Evolutionary conservation across 92 coral and sea anemone genomes (phyloP), one percentile per base, ranked within the genome.

Genomic region (Actinostola sp.): DNA sequence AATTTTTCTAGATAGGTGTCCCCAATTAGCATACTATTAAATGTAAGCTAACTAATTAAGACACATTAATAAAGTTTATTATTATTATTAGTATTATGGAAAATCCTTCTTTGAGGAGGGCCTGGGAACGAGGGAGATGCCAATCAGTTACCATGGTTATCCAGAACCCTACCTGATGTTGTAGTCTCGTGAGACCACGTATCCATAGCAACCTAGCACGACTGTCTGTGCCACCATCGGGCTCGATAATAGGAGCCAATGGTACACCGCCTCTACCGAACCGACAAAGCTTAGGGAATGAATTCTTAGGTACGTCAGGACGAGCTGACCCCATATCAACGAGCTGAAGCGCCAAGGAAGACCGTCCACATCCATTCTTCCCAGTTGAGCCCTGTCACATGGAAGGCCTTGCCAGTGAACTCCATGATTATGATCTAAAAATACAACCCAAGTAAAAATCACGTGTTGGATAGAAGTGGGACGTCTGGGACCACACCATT

Each of bases 321-420:
- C 97, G 54, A 95, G 85, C 72, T 95, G 99, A 27, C 99, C 99
- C 92, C 97, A 86, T 25, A 95, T 3, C 81, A 95, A 63, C 76
- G 92, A 97, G 27, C 88, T 59, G 65, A 95, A 95, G 15, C n/a
- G n/a, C 99, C 99, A 13, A 95, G 86, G 67, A 88, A 95, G 25
- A 95, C 13, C 15, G 95, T 85, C 99, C 99, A 95, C 70, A 95
- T 73, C 99, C 99, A 95, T 50, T 95, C 92, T 45, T 95, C 97
- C 70, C 82, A 70, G 77, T 73, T 88, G 29, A 95, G 93, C 41
- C 97, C 91, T 61, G 84, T 71, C 24, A 92, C 97, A 63, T 92
- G 99, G 89, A 95, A 95, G 28, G 99, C 99, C 51, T 88, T 92
- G 44, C 97, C 97, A 11, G 99, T 92, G 41, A 95, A 83, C 69